Percentiles rank a stretch among this genome's conserved stretches.
Conservation (phyloP, 2,113 vertebrate genomes). For the Excalfactoria chinensis region DNA sequence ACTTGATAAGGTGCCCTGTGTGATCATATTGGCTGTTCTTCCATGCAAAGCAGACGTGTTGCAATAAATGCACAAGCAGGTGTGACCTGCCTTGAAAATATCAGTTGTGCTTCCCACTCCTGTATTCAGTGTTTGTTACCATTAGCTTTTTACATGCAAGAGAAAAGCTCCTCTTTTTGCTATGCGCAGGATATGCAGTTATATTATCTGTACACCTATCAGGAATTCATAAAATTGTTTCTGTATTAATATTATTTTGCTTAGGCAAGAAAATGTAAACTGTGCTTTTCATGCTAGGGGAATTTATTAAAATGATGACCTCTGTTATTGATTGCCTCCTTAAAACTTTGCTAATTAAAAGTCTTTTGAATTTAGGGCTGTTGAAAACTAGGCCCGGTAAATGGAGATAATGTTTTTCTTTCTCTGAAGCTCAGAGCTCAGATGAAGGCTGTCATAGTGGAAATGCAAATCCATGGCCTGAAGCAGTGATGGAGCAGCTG, state of each 20-base stretch:
- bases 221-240: neutral
- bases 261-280: neutral
- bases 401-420: neutral
- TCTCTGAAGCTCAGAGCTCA: neutral
- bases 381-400: neutral
- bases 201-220: fast-evolving
- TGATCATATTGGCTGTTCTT: neutral
- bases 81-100: neutral
- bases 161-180: neutral
- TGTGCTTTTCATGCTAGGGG: neutral
- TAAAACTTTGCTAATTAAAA: neutral
- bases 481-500: too few species aligned
- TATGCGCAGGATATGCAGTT: neutral
- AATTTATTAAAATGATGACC: neutral
- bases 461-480: too few species aligned
- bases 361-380: neutral
- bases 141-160: neutral
- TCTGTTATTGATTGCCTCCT: neutral
- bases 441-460: too few species aligned
- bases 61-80: neutral
- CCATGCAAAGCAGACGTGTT: fast-evolving
- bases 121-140: neutral
- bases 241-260: fast-evolving
- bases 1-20: neutral
- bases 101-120: neutral